Evolutionary conservation across 53 echinoderm and acorn worm genomes (phyloP).

Genomic region (Henricia sp.): DNA sequence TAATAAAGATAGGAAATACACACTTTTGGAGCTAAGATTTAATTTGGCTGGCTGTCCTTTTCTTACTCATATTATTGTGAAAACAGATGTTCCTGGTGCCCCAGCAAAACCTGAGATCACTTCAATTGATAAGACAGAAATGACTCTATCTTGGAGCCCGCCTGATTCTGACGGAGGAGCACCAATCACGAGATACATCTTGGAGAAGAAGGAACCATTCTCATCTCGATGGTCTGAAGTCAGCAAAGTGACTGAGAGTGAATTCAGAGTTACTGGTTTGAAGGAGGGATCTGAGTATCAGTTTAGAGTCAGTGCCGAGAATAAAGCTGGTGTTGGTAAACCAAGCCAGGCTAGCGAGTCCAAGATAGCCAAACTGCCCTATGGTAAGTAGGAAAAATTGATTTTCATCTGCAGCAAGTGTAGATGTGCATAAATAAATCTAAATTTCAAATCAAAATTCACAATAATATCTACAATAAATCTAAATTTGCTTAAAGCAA

Average conservation of each 20-base stretch:
- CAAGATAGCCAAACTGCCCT: conserved; percentile 80
- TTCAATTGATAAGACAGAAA: conserved; percentile 30
- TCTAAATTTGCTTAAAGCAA: neutral
- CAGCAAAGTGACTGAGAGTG: conserved; percentile 56
- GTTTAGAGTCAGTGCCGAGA: conserved; percentile 90
- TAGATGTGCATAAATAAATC: too few species aligned
- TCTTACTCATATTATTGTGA: neutral
- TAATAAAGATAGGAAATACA: too few species aligned
- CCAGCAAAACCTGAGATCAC: conserved; percentile 52
- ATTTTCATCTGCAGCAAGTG: too few species aligned
- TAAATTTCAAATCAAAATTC: neutral
- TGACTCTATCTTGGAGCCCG: conserved; percentile 53
- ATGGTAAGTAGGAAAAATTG: conserved; percentile 75
- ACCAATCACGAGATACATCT: conserved; percentile 50
- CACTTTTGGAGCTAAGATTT: too few species aligned
- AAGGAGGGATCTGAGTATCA: conserved; percentile 81
- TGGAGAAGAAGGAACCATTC: conserved; percentile 77
- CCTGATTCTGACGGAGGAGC: conserved; percentile 64
- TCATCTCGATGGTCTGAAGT: conserved; percentile 78
- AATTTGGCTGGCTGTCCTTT: too few species aligned
- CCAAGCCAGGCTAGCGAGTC: conserved; percentile 87
- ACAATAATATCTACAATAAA: neutral
- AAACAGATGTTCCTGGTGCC: conserved; percentile 69
- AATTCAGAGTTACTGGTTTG: conserved; percentile 72
- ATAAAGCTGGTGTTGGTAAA: conserved; percentile 89